Conservation (phyloP, 2,113 vertebrate genomes). For the Camelus bactrianus region DNA sequence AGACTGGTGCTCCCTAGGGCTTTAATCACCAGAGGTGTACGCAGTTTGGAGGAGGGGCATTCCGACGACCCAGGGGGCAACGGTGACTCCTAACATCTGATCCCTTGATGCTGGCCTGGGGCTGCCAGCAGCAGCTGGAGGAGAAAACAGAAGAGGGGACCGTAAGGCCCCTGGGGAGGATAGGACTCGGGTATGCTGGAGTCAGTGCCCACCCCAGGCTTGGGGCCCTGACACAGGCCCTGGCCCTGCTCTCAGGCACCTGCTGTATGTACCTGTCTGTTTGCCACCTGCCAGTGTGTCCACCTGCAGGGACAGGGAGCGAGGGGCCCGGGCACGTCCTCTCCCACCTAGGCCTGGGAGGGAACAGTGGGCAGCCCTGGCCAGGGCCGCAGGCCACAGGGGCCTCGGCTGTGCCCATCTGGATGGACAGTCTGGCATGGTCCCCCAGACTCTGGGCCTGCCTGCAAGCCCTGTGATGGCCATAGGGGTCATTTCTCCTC, state of each 20-base stretch:
- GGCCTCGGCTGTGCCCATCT: fast-evolving
- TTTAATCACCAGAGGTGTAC: too few species aligned
- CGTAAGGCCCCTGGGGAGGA: not conserved
- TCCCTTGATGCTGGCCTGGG: not conserved
- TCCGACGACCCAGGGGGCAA: not conserved
- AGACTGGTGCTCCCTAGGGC: too few species aligned
- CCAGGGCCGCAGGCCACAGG: not conserved
- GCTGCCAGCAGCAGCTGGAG: slow-evolving; percentile 46
- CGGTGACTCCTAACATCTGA: not conserved
- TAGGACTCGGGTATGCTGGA: not conserved
- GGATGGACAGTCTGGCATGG: not conserved
- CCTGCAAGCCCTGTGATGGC: not conserved
- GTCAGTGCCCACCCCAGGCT: not conserved
- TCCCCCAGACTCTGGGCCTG: not conserved
- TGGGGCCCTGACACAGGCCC: slow-evolving; percentile 55
- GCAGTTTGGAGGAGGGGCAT: not conserved
- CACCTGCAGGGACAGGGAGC: not conserved
- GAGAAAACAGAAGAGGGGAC: not conserved
- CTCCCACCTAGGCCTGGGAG: not conserved
- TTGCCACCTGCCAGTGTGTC: not conserved
- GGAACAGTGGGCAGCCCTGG: fast-evolving
- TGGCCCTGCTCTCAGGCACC: not conserved
- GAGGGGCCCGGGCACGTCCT: fast-evolving
- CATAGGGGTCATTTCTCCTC: fast-evolving
- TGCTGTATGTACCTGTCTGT: not conserved